Conservation (phyloP, 2,888 invertebrate species). For the Lepidocyrtinus sp. region DNA sequence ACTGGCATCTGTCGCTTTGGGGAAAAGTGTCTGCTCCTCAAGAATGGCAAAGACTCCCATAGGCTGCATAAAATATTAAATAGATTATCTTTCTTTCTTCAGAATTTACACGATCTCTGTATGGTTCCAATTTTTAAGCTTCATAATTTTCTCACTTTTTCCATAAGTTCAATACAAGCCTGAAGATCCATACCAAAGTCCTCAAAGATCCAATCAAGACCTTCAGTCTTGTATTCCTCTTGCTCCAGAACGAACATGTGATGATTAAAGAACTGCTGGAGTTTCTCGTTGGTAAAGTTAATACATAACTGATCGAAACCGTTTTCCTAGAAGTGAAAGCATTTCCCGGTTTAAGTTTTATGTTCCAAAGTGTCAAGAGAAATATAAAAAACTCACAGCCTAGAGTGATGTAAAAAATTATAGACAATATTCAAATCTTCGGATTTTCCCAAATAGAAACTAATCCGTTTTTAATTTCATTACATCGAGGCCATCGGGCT, state of each 20-base stretch:
- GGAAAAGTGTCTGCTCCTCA: constrained; percentile 78
- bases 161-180: constrained; percentile 87
- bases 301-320: constrained; percentile 98
- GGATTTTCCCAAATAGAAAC: too few relatives aligned
- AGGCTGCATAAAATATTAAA: constrained; percentile 30
- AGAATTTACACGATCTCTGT: too few relatives aligned
- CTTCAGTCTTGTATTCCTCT: constrained; percentile 96
- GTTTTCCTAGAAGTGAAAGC: constrained; percentile 88
- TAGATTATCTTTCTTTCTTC: background rate
- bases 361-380: too few relatives aligned
- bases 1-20: constrained; percentile 73
- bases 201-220: constrained; percentile 96
- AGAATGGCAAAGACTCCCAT: constrained; percentile 66
- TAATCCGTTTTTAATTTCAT: too few relatives aligned
- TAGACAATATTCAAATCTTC: background rate
- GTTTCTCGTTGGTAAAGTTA: constrained; percentile 98
- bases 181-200: constrained; percentile 98
- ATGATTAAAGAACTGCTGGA: constrained; percentile 99
- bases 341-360: background rate
- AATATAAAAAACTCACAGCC: too few relatives aligned
- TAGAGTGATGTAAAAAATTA: background rate
- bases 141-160: background rate
- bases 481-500: constrained; percentile 55
- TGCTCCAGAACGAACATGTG: constrained; percentile 99
- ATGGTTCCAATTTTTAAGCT: too few relatives aligned